Percentiles rank a stretch among this genome's conserved stretches.
Evolutionary conservation across 1,140 invertebrate genomes (phyloP).

Genomic region (Meloidogyne hapla): DNA sequence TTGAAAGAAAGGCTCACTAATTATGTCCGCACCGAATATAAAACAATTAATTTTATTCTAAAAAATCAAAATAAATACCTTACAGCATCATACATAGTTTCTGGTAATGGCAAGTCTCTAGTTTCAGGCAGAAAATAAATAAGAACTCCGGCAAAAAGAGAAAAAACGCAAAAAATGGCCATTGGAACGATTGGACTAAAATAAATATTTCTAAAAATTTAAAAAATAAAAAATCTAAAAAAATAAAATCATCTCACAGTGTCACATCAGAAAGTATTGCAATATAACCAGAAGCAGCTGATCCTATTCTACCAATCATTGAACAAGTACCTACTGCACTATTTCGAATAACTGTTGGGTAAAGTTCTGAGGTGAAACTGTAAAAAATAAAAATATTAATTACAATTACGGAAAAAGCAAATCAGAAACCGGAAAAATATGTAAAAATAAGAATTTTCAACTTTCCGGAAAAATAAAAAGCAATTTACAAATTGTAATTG

Average conservation of each 20-base stretch:
- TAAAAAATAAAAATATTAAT: not conserved
- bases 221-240: no score
- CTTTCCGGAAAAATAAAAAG: no score
- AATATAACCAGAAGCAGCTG: constrained; percentile 54
- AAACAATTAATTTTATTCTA: no score
- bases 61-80: not conserved
- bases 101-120: constrained; percentile 46
- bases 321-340: constrained; percentile 49
- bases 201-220: constrained; percentile 46
- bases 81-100: constrained; percentile 45
- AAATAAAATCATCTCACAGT: constrained; percentile 6
- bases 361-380: constrained; percentile 60
- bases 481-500: no score
- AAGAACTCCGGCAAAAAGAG: constrained; percentile 48
- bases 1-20: no score
- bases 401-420: no score
- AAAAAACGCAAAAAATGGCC: constrained; percentile 55
- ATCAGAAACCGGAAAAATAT: no score
- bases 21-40: no score
- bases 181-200: constrained; percentile 54
- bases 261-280: constrained; percentile 53
- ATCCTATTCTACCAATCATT: constrained; percentile 55
- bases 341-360: constrained; percentile 61
- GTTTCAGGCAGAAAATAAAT: constrained; percentile 55
- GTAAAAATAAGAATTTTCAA: not conserved